These are phyloP conservation scores for Corapipo altera DNA, from an alignment of 2,113 vertebrate genomes.

Conservation along the genomic window DNA sequence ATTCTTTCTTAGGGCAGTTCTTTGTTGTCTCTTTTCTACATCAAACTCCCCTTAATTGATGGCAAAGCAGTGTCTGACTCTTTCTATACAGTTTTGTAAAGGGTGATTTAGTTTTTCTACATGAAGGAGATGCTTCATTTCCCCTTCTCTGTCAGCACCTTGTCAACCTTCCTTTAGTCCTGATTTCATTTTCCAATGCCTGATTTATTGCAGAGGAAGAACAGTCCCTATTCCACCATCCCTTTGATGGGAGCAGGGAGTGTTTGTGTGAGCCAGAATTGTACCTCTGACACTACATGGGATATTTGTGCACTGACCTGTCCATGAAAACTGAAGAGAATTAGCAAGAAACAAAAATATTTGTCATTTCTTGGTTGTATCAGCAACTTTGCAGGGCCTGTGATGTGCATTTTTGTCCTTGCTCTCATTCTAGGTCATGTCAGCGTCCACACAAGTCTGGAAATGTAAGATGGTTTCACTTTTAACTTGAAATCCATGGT, in stretches of 20 bases:
- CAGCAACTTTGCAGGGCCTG: background rate
- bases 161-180: background rate
- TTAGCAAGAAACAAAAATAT: background rate
- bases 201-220: background rate
- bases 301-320: conserved; percentile 19
- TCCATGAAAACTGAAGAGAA: background rate
- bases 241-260: background rate
- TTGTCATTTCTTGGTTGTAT: background rate
- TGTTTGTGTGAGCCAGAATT: background rate
- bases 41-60: background rate
- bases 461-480: background rate
- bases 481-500: background rate
- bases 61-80: conserved; percentile 34
- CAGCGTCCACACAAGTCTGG: background rate
- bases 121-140: conserved; percentile 20
- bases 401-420: background rate
- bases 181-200: background rate
- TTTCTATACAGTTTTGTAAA: conserved; percentile 40
- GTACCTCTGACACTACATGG: background rate
- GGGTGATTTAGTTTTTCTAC: conserved; percentile 19
- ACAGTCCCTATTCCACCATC: background rate
- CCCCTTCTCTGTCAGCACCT: background rate
- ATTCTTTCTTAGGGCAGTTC: background rate
- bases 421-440: background rate
- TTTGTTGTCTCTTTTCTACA: background rate